phyloP scores from a whole-genome alignment of 2,113 vertebrate genomes.

The Puffinus mauretanicus region DNA sequence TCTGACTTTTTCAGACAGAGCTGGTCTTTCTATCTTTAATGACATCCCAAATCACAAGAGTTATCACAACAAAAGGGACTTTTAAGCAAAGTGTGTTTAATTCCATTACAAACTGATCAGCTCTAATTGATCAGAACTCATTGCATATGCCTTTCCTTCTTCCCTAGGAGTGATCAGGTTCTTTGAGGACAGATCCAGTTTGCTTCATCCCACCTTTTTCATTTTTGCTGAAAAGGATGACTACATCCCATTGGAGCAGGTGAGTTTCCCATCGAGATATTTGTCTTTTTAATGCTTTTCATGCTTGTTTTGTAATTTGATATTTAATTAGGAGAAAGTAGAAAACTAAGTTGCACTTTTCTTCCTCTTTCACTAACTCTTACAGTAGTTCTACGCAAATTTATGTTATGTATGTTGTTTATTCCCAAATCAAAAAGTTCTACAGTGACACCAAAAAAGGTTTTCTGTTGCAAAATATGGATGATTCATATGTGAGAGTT shows the following conservation, averaged over 20 bases:
- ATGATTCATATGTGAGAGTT: neutral
- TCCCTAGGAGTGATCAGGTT: constrained; percentile 80
- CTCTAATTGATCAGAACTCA: neutral
- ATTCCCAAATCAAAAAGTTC: neutral
- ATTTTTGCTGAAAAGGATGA: constrained; percentile 89
- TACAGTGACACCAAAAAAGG: neutral
- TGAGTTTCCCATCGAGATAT: constrained; percentile 23
- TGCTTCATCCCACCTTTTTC: constrained; percentile 87
- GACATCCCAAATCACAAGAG: neutral
- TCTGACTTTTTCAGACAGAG: neutral
- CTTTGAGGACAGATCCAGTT: constrained; percentile 69
- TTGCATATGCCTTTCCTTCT: neutral
- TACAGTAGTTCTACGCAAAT: neutral
- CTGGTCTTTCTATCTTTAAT: neutral
- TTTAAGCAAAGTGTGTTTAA: neutral
- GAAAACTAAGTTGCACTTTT: neutral
- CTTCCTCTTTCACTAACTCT: neutral
- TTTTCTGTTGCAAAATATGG: neutral
- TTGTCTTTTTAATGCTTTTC: neutral
- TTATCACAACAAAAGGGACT: neutral
- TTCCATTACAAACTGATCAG: neutral
- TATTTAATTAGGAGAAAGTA: neutral
- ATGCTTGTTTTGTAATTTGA: neutral
- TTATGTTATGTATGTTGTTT: neutral
- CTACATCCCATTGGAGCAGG: constrained; percentile 82